These are phyloP conservation scores for Mnemiopsis leidyi DNA, from an alignment of 37 sponge, comb jelly and placozoan species.

Conservation along the genomic window DNA sequence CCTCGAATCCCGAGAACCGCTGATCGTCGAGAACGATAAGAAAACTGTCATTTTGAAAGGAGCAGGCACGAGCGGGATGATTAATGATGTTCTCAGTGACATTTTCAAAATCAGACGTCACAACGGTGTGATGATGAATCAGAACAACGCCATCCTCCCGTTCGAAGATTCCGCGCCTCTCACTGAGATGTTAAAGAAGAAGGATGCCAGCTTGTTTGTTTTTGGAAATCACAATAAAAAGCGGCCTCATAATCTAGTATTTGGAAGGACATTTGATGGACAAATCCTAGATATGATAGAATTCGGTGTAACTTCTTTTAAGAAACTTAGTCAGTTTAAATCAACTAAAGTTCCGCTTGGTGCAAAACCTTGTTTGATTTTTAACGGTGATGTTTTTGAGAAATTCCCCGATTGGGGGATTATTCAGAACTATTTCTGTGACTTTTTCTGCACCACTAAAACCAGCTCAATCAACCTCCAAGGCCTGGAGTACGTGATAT, in stretches of 20 bases:
- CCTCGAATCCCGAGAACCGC: conserved; percentile 76
- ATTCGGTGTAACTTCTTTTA: conserved; percentile 80
- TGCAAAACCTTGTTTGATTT: conserved; percentile 86
- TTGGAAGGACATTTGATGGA: conserved; percentile 82
- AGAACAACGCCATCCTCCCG: neutral
- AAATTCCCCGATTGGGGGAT: conserved; percentile 70
- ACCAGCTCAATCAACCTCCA: conserved; percentile 71
- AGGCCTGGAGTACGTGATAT: conserved; percentile 86
- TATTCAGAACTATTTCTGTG: conserved; percentile 78
- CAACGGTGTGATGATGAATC: conserved; percentile 9
- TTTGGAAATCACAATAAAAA: conserved; percentile 94
- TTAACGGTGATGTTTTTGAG: conserved; percentile 85
- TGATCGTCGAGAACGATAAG: conserved; percentile 85
- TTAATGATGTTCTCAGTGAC: conserved; percentile 81
- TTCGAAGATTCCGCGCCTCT: conserved; percentile 17
- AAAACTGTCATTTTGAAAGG: conserved; percentile 80
- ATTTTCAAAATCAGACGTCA: conserved; percentile 70
- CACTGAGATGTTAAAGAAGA: conserved; percentile 73
- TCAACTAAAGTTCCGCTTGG: conserved; percentile 60
- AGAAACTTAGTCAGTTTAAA: conserved; percentile 69
- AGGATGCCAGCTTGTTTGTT: conserved; percentile 84
- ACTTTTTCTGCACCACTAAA: conserved; percentile 81
- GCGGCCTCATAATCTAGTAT: conserved; percentile 85
- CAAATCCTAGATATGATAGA: conserved; percentile 94
- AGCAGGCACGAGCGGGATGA: conserved; percentile 76